Base-by-base conservation (phyloP, 1,140 invertebrate genomes). In the Meloidogyne floridensis region DNA sequence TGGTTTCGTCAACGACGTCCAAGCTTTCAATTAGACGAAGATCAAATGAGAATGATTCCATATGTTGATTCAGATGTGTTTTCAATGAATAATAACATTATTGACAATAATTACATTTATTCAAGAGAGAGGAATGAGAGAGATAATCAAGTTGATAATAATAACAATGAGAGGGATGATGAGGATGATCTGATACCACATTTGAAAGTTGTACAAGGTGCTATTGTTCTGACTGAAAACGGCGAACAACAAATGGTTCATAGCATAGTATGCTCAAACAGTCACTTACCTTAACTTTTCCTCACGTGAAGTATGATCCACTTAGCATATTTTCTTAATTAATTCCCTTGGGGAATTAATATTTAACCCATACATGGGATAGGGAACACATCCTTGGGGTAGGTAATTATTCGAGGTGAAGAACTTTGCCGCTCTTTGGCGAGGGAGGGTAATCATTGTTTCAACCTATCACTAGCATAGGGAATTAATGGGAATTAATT, bases 1-100 rank as follows among this genome's bases (percentile, higher is more conserved):
- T 51, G 59, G 59, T 65, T 65, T 11, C 10, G 59, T 6, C 59
- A 65, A 65, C 3, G 59, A 7, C 59, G 59, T 65, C n/a, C 10
- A 65, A 79, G 77, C 13, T 79, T 79, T 72, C 77, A 79, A 79
- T 47, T 79, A 20, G 56, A 79, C 13, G 53, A 54, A 5, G 20
- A 65, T 71, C 20, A 71, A 53, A 79, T 79, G 77, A 69, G 65
- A 15, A 15, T 79, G 15, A 71, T 79, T 15, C 77, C 77, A 3
- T 79, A 47, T 53, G 72, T 79, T 10, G 77, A 79, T 72, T 71
- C 54, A 18, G 77, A 79, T 11, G 59, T 65, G 7, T 65, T 65
- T n/a, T 18, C 59, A n/a, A 47, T 47, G 47, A 47, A 47, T 47
- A 47, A 47, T 47, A 65, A n/a, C 5, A 13, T 59, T 15, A 13